A percentile compares a stretch with the other conserved stretches of the same genome.
phyloP scores from a whole-genome alignment of 2,888 invertebrate species.

The Drosophila aldrichi region DNA sequence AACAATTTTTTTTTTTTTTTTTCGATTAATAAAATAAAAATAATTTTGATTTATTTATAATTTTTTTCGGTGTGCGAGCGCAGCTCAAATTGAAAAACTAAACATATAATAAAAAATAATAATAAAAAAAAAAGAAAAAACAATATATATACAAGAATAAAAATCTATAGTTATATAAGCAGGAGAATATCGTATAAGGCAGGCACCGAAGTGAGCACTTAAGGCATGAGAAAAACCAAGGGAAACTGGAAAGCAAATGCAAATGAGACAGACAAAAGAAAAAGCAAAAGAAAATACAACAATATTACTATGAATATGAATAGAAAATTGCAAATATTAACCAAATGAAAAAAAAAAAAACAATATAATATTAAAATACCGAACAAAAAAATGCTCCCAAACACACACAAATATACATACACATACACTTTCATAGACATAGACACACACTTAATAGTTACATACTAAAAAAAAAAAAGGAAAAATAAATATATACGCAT shows the following conservation, averaged over 20 bases:
- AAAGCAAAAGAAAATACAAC: no score
- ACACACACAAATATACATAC: not conserved
- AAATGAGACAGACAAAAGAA: not conserved
- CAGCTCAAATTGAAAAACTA: slow-evolving; percentile 28
- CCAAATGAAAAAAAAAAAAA: not conserved
- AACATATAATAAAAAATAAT: not conserved
- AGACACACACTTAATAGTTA: not conserved
- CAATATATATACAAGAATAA: not conserved
- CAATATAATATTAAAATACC: not conserved
- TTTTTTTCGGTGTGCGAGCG: slow-evolving; percentile 18
- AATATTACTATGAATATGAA: slow-evolving; percentile 2
- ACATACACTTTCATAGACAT: not conserved
- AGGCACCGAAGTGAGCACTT: slow-evolving; percentile 9
- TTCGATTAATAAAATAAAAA: slow-evolving; percentile 1
- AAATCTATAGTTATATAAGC: slow-evolving; percentile 5
- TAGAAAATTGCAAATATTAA: slow-evolving; percentile 6
- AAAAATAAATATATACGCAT: not conserved
- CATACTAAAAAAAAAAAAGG: no score
- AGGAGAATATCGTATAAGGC: not conserved
- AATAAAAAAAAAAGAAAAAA: not conserved
- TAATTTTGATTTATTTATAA: not conserved
- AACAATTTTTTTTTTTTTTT: no score
- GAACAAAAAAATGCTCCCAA: no score
- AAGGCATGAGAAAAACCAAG: not conserved
- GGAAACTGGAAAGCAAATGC: not conserved